A percentile compares a stretch with the other conserved stretches of the same genome.
Evolutionary conservation across 2,113 vertebrate genomes (phyloP).

Genomic region (Tichodroma muraria): DNA sequence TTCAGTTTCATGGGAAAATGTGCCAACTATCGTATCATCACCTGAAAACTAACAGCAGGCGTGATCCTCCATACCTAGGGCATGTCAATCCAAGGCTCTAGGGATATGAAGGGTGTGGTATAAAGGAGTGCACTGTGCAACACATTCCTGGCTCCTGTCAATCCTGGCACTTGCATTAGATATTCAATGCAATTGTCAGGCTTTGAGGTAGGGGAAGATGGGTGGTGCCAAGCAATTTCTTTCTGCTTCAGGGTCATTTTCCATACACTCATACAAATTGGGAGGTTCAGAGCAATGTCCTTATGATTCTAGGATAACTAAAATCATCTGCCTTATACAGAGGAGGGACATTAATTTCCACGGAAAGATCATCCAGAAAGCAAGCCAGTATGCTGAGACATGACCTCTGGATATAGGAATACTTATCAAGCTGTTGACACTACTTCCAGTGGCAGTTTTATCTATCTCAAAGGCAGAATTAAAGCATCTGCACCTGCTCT

Average conservation of each 20-base stretch:
- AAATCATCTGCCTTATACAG: background rate
- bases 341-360: background rate
- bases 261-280: background rate
- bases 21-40: background rate
- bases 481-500: background rate
- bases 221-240: background rate
- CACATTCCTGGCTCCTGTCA: background rate
- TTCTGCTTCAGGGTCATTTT: background rate
- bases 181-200: background rate
- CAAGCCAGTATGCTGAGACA: background rate
- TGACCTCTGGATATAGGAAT: background rate
- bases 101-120: background rate
- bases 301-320: background rate
- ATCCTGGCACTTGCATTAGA: background rate
- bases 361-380: background rate
- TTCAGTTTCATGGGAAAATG: background rate
- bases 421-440: background rate
- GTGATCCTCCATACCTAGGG: background rate
- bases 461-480: background rate
- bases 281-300: background rate
- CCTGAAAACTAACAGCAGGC: background rate
- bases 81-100: background rate
- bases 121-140: background rate
- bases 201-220: background rate
- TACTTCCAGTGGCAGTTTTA: background rate